Conservation (phyloP, 1,140 invertebrate genomes). For the Rhagoletis pomonella region DNA sequence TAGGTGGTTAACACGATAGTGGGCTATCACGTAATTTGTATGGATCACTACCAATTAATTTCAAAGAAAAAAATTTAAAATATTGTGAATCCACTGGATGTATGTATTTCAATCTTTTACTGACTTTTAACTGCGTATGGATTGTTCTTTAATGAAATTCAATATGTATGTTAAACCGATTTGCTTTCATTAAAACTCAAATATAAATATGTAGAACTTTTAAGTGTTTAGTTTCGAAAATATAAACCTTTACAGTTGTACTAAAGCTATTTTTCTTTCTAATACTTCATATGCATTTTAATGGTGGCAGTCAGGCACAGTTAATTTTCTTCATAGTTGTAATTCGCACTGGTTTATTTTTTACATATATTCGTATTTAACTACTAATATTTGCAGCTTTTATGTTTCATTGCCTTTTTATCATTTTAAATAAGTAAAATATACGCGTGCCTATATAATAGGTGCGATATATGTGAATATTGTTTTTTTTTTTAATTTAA, state of each 20-base stretch:
- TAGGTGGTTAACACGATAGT: too few species aligned
- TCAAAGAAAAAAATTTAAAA: background rate
- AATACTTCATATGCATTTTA: background rate
- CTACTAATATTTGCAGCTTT: background rate
- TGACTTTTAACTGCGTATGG: background rate
- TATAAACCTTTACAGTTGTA: background rate
- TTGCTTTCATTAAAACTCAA: conserved; percentile 11
- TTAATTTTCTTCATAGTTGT: background rate
- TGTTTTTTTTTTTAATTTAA: too few species aligned
- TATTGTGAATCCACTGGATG: background rate
- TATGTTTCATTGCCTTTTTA: background rate
- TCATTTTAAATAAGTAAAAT: too few species aligned
- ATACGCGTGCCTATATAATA: too few species aligned
- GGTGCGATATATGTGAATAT: too few species aligned
- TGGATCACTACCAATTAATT: too few species aligned
- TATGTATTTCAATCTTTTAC: background rate
- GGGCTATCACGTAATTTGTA: too few species aligned
- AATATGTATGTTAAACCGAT: conserved; percentile 10
- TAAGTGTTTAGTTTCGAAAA: background rate
- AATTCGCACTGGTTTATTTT: background rate
- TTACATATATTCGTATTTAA: background rate
- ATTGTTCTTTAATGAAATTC: too few species aligned
- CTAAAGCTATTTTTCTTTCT: background rate
- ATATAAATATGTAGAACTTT: background rate
- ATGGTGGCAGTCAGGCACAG: background rate